Base-by-base conservation (phyloP, 2,888 invertebrate genomes). In the Polylopha cassiicola region DNA sequence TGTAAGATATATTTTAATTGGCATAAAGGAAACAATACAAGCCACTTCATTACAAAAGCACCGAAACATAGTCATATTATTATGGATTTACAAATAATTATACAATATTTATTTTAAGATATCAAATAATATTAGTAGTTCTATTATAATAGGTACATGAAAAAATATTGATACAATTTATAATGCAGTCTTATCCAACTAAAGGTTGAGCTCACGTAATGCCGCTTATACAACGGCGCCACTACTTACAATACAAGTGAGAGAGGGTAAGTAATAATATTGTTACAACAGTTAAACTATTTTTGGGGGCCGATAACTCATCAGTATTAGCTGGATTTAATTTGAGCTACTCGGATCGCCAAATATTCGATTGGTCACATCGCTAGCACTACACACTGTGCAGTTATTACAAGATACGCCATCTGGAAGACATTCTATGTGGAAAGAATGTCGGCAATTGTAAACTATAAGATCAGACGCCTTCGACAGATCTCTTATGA, bases 391-490 rank as follows among this genome's bases (percentile, higher is more conserved):
- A 54, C 86, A 84, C 21, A 85, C 74, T 16, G 66, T 62, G 54
- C 86, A 86, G 46, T 55, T 61, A 36, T 66, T 61, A 48, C 66
- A 67, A 39, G 65, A 60, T 7, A 59, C 63, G 17, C 73, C 74
- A 3, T 73, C 87, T 1, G 91, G 91, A 49, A 96, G 78, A 71
- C 97, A 97, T 43, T 90, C 90, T 67, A 92, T 91, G 69, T 97
- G 97, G 73, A 96, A 97, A 4, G 91, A 89, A 78, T 98, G 97
- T 49, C 92, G 91, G 69, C 97, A 98, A 67, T 93, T 93, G 69
- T 95, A 98, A 38, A 94, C 89, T 51, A 92, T 87, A 41, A 95
- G 78, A 68, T 92, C 91, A 48, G 89, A 90, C 15, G 91, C 89
- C 41, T 89, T 88, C 0, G 89, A 87, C 15, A 89, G 77, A 78